Conservation (phyloP, 1,140 invertebrate species). For the Phthorimaea operculella region DNA sequence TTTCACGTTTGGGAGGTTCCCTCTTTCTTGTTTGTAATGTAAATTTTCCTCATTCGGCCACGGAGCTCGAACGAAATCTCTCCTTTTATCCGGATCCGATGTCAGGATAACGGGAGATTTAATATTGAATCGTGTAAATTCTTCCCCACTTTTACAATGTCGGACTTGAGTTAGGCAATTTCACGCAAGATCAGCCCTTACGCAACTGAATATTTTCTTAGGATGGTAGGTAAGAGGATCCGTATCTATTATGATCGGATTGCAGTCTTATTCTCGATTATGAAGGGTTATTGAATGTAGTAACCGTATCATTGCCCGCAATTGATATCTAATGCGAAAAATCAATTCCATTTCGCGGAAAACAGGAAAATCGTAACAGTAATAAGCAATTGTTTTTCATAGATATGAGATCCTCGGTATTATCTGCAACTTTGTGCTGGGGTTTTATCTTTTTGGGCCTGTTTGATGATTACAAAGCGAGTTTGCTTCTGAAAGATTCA, state of each 20-base stretch:
- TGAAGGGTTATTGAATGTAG: not conserved
- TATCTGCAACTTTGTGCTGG: too few relatives aligned
- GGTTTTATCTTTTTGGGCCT: too few relatives aligned
- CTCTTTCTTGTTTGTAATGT: constrained; percentile 51
- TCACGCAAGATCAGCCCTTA: constrained; percentile 30
- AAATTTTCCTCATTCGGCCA: constrained; percentile 48
- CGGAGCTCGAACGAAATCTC: constrained; percentile 39
- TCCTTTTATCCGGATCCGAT: constrained; percentile 45
- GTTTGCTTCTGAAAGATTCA: too few relatives aligned
- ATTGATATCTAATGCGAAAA: not conserved
- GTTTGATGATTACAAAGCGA: too few relatives aligned
- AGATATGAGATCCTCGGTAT: not conserved
- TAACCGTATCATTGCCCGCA: not conserved
- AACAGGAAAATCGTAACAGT: constrained; percentile 28
- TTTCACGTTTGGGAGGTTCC: constrained; percentile 45
- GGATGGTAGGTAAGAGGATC: constrained; percentile 3
- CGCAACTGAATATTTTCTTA: constrained; percentile 18
- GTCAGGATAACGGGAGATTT: constrained; percentile 47
- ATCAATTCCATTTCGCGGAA: constrained; percentile 21
- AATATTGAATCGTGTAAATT: constrained; percentile 34
- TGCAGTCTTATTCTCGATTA: not conserved
- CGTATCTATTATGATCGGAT: constrained; percentile 7
- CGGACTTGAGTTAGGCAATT: constrained; percentile 25
- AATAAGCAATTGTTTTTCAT: constrained; percentile 17
- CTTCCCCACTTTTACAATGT: constrained; percentile 28